Evolutionary conservation across 2,113 vertebrate genomes (phyloP).

Genomic region (Datnioides undecimradiatus): DNA sequence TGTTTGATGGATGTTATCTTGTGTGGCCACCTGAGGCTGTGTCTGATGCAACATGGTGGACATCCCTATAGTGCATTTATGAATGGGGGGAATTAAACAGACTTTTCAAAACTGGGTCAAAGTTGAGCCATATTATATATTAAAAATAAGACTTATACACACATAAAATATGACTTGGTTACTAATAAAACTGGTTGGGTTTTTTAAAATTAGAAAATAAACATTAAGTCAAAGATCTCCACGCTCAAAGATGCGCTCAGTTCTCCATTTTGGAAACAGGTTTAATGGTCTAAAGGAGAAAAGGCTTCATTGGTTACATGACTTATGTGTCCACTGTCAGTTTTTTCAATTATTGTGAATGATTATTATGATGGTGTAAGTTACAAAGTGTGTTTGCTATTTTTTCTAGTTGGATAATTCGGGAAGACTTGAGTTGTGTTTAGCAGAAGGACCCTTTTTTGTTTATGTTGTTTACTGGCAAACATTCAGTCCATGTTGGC

Average conservation of each 20-base stretch:
- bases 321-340: background rate
- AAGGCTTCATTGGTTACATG: background rate
- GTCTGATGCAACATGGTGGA: constrained; percentile 78
- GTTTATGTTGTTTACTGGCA: background rate
- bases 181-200: constrained; percentile 3
- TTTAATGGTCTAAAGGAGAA: constrained; percentile 9
- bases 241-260: background rate
- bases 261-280: background rate
- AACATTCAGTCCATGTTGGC: background rate
- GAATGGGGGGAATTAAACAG: constrained; percentile 58
- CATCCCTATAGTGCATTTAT: constrained; percentile 69
- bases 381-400: background rate
- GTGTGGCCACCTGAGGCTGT: constrained; percentile 69
- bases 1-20: constrained; percentile 77
- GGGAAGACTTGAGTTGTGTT: background rate
- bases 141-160: constrained; percentile 32
- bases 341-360: background rate
- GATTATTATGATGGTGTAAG: background rate
- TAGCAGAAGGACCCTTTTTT: background rate
- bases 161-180: constrained; percentile 15
- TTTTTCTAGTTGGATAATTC: background rate
- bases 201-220: constrained; percentile 11
- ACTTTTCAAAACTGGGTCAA: constrained; percentile 61
- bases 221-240: background rate
- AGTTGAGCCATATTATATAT: constrained; percentile 33